A percentile compares a stretch with the other conserved stretches of the same genome.
phyloP scores from a whole-genome alignment of 2,797 vertebrate genomes.

The Artibeus lituratus region DNA sequence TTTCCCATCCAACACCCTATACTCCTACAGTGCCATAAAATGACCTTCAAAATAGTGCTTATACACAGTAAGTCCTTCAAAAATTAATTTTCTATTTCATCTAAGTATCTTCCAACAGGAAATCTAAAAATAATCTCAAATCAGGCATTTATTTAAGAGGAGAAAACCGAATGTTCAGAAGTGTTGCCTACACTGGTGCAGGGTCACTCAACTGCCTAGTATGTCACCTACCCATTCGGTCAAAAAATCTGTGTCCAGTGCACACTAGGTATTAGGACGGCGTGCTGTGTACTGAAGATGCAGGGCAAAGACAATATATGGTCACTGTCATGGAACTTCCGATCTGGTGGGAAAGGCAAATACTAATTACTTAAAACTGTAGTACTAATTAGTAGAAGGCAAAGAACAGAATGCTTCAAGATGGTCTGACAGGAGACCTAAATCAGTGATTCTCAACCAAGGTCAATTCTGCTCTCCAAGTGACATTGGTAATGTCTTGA shows the following conservation, averaged over 20 bases:
- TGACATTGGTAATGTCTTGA: not conserved
- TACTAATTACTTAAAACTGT: not conserved
- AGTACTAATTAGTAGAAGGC: not conserved
- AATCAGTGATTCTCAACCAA: constrained; percentile 19
- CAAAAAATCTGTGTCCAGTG: not conserved
- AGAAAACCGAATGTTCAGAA: constrained; percentile 28
- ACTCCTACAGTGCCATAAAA: not conserved
- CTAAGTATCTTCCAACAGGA: not conserved
- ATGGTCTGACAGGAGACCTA: not conserved
- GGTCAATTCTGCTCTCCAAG: not conserved
- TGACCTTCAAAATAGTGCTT: not conserved
- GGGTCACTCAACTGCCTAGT: not conserved
- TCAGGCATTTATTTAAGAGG: not conserved
- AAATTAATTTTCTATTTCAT: not conserved
- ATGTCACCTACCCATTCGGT: not conserved
- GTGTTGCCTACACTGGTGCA: not conserved
- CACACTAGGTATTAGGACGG: not conserved
- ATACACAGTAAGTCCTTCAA: not conserved
- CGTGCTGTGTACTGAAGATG: not conserved
- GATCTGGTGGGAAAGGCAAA: not conserved
- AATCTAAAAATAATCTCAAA: constrained; percentile 23
- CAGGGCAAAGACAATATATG: not conserved
- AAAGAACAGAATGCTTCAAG: not conserved
- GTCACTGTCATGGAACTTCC: not conserved
- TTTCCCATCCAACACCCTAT: not conserved